Evolutionary conservation across 2,888 invertebrate species (phyloP), one percentile per base, ranked within the genome.

Genomic region (Epinotia demarniana): DNA sequence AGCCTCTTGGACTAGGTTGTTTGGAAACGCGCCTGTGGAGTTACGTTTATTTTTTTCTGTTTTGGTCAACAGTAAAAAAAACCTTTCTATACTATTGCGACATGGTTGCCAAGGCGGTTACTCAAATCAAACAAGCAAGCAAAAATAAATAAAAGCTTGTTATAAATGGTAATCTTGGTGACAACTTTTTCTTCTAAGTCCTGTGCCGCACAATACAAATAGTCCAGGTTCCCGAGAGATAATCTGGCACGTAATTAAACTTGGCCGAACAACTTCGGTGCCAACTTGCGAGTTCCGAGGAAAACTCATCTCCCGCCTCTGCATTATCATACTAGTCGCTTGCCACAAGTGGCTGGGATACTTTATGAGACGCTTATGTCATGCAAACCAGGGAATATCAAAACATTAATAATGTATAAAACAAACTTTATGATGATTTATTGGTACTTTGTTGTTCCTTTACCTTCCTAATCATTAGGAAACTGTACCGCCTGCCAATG

Each of bases 241-340:
- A 75, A 75, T 71, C 75, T 43, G 57, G 71, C 71, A 66, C 75
- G 71, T 62, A 72, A 75, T 75, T 75, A 75, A 75, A 75, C 61
- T 75, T 75, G 46, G 46, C 53, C 71, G 55, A 66, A 49, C 61
- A 55, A 63, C 64, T 67, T 39, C 39, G 61, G n/a, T n/a, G 67
- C 55, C 55, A 72, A 61, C 75, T 72, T 43, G 12, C n/a, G 55
- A 62, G 49, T 55, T 60, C 33, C 4, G 53, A n/a, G 27, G 68
- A 55, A 55, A 60, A 58, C 69, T 69, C 69, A 46, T 69, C 58
- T n/a, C 46, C 61, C 27, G 49, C 60, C 43, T 39, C 39, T 39
- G 57, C 46, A 61, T 73, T 75, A 64, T 64, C 70, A 60, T 70
- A 64, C 58, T 64, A 64, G 69, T 63, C 39, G 69, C 23, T 61